Conservation (phyloP, 92 coral and sea anemone species). For the Phymanthus crucifer region DNA sequence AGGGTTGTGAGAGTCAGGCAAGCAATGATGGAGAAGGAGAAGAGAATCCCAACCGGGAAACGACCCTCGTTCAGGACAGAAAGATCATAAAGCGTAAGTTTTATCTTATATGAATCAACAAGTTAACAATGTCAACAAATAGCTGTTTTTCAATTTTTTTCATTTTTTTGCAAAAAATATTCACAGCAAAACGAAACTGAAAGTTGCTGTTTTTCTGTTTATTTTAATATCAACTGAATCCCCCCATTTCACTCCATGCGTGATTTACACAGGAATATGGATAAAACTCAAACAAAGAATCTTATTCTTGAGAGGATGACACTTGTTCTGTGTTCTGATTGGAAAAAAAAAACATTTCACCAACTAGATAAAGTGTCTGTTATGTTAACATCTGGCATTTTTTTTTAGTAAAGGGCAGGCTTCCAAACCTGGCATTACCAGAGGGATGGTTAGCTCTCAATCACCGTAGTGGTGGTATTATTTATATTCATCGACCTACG, state of each 20-base stretch:
- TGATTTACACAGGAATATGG: no score
- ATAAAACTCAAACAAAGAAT: no score
- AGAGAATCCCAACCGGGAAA: slow-evolving; percentile 9
- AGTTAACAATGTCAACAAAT: not conserved
- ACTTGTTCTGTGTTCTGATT: not conserved
- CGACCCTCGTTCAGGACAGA: slow-evolving; percentile 8
- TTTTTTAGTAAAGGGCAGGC: slow-evolving; percentile 70
- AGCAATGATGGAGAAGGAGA: not conserved
- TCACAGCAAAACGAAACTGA: no score
- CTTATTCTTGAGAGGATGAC: no score
- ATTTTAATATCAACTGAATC: no score
- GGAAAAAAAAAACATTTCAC: not conserved
- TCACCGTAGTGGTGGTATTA: slow-evolving; percentile 95
- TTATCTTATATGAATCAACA: not conserved
- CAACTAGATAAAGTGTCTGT: not conserved
- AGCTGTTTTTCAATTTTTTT: no score
- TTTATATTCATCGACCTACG: slow-evolving; percentile 86
- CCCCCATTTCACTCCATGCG: no score
- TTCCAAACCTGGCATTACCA: slow-evolving; percentile 87
- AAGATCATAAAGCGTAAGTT: slow-evolving; percentile 63
- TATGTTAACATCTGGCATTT: not conserved
- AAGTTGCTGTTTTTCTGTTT: no score
- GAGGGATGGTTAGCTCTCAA: slow-evolving; percentile 94
- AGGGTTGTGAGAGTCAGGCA: not conserved
- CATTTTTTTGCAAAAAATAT: not conserved